A percentile compares a stretch with the other conserved stretches of the same genome.
Conservation (phyloP, 2,888 invertebrate genomes). For the Folsomia candida region DNA sequence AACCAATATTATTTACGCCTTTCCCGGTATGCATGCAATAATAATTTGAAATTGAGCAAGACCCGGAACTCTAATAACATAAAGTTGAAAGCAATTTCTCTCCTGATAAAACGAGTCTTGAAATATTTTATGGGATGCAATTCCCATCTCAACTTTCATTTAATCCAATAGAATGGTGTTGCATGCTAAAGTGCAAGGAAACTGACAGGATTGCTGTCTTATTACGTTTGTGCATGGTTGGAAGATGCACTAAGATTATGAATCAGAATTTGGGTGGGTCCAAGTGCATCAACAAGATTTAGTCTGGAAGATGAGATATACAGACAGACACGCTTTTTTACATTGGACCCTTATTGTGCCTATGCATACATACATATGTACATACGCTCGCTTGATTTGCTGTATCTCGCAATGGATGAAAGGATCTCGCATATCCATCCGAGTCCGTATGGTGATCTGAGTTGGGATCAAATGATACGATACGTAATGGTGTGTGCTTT, state of each 20-base stretch:
- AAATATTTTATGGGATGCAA: background rate
- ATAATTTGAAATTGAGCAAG: no score
- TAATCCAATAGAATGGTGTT: background rate
- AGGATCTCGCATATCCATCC: background rate
- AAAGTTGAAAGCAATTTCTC: background rate
- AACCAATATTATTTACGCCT: background rate
- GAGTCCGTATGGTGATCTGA: constrained; percentile 9
- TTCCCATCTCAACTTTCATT: background rate
- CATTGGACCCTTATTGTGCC: no score
- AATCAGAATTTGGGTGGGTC: background rate
- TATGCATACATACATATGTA: no score
- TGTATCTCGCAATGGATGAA: background rate
- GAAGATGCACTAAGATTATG: background rate
- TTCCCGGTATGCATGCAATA: background rate
- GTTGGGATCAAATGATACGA: constrained; percentile 20
- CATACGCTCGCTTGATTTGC: background rate
- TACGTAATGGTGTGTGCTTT: constrained; percentile 8
- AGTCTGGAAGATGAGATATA: background rate
- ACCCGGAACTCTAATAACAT: background rate
- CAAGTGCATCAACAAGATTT: background rate
- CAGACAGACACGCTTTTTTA: background rate
- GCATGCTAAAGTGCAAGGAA: no score
- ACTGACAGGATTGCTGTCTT: no score
- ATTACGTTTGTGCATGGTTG: background rate
- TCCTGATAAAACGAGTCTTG: background rate